Evolutionary conservation across 1,140 invertebrate genomes (phyloP).

Genomic region (Anastatus disparis): DNA sequence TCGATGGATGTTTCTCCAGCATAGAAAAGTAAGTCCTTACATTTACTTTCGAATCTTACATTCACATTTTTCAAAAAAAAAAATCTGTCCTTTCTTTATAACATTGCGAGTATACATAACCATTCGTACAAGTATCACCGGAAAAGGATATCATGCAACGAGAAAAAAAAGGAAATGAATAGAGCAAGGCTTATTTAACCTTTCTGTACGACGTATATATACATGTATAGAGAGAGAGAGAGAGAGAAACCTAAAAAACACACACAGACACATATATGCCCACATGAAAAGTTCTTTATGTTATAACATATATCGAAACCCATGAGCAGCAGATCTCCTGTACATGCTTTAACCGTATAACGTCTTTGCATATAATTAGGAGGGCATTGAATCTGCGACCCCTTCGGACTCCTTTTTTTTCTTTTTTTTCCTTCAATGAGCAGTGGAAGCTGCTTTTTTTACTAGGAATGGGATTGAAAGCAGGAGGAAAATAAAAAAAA

Average conservation of each 20-base stretch:
- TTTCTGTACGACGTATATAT: no score
- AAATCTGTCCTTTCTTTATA: not conserved
- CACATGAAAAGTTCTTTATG: not conserved
- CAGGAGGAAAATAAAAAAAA: constrained; percentile 34
- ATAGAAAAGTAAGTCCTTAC: not conserved
- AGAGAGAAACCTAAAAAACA: no score
- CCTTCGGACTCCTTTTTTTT: constrained; percentile 53
- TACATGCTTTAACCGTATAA: constrained; percentile 45
- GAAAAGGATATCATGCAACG: constrained; percentile 23
- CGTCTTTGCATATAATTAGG: constrained; percentile 62
- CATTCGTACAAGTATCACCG: not conserved
- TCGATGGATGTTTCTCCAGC: constrained; percentile 8
- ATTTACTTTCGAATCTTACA: not conserved
- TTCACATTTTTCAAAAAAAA: no score
- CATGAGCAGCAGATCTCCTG: constrained; percentile 11
- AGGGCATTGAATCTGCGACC: constrained; percentile 57
- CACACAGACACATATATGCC: not conserved
- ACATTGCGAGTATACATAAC: not conserved
- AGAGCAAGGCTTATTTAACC: constrained; percentile 33
- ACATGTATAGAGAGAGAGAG: no score
- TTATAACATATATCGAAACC: not conserved
- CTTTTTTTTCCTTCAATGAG: no score
- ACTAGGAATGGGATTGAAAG: constrained; percentile 51
- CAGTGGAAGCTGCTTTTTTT: no score
- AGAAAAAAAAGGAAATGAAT: not conserved